Conservation (phyloP, 2,113 vertebrate species). For the Laticauda laticaudata region DNA sequence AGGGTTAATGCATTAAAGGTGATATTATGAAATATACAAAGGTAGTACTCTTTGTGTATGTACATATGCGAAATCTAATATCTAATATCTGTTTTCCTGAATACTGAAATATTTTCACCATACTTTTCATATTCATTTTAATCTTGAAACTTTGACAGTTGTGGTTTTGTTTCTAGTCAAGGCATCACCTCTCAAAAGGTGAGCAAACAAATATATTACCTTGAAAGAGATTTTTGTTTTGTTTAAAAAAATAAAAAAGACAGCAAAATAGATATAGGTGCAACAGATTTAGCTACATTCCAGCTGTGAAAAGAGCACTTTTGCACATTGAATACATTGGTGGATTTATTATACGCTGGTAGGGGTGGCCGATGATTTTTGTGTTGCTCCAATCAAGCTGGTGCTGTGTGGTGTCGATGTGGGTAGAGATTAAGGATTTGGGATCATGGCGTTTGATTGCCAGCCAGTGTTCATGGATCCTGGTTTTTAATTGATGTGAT, state of each 20-base stretch:
- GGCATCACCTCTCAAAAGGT: not conserved
- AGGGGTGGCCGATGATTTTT: no score
- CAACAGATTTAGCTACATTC: not conserved
- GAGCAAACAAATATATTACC: conserved; percentile 14
- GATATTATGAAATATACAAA: not conserved
- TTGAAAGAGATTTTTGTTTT: not conserved
- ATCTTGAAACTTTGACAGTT: conserved; percentile 34
- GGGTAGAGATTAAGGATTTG: no score
- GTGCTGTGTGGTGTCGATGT: no score
- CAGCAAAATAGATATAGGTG: not conserved
- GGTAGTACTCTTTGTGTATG: not conserved
- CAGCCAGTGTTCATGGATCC: no score
- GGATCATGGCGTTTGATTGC: no score
- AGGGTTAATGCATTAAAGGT: conserved; percentile 2
- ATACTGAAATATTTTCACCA: not conserved
- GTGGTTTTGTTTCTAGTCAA: conserved; percentile 4
- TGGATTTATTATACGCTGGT: not conserved
- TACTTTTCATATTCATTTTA: conserved; percentile 38
- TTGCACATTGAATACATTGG: not conserved
- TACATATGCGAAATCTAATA: not conserved
- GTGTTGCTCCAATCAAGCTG: no score
- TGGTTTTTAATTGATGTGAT: no score
- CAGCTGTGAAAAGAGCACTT: not conserved
- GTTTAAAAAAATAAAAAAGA: not conserved
- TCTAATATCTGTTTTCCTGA: not conserved